Conservation (phyloP, 2,113 vertebrate genomes). For the Psilopsiagon aurifrons region DNA sequence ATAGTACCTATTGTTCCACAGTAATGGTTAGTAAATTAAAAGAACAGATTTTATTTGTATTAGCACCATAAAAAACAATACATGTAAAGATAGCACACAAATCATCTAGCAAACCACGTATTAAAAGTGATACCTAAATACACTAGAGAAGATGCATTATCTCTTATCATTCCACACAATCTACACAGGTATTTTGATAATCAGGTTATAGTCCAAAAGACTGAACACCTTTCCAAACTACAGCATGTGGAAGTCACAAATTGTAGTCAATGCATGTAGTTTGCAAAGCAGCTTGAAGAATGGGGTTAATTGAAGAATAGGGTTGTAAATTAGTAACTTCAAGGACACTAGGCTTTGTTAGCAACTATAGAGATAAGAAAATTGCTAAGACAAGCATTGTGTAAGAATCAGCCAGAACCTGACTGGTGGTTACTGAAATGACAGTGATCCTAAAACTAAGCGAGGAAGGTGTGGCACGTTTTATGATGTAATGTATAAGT, state of each 20-base stretch:
- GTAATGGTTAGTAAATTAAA: not conserved
- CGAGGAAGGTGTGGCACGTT: no score
- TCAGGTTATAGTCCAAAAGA: not conserved
- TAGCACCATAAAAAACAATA: not conserved
- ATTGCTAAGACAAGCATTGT: no score
- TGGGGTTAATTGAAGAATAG: no score
- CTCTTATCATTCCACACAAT: not conserved
- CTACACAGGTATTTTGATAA: not conserved
- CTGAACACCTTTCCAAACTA: not conserved
- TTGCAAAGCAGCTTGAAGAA: not conserved
- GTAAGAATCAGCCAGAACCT: no score
- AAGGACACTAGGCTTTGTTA: no score
- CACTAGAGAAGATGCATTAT: not conserved
- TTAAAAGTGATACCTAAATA: not conserved
- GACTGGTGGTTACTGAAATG: no score
- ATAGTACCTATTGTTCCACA: not conserved
- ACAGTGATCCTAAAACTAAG: no score
- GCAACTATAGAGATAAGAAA: no score
- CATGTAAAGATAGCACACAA: not conserved
- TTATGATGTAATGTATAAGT: no score
- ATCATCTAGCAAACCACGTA: not conserved
- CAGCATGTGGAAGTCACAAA: not conserved
- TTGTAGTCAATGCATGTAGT: not conserved
- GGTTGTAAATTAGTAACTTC: no score
- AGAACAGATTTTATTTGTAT: not conserved